A percentile compares a stretch with the other conserved stretches of the same genome.
Conservation (phyloP, 2,797 vertebrate species). For the Myotis myotis region DNA sequence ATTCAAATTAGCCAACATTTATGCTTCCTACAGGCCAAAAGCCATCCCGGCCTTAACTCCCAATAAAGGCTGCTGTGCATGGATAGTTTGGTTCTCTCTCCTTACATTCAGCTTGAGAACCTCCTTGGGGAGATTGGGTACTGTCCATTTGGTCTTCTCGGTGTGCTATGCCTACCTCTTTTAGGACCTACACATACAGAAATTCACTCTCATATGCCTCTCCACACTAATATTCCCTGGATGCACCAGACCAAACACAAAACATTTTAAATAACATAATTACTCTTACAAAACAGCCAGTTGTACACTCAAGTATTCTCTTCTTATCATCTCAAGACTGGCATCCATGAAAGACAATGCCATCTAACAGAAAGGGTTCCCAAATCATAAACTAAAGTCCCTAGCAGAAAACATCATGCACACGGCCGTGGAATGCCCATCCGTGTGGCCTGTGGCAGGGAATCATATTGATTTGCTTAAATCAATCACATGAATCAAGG, state of each 20-base stretch:
- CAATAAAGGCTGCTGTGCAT: not conserved
- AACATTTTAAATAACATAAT: not conserved
- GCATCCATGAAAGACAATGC: not conserved
- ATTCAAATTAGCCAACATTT: not conserved
- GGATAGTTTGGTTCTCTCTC: not conserved
- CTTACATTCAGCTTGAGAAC: not conserved
- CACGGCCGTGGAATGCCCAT: accelerated
- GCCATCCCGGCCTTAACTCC: too few relatives aligned
- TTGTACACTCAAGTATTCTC: not conserved
- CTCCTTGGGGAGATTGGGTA: not conserved
- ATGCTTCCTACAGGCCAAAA: not conserved
- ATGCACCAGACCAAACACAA: not conserved
- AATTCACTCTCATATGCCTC: not conserved
- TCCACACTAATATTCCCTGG: not conserved
- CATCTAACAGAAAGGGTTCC: not conserved
- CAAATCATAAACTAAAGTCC: not conserved
- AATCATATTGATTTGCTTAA: not conserved
- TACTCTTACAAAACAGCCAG: not conserved
- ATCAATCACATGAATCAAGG: not conserved
- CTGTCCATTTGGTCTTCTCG: not conserved
- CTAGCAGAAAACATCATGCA: not conserved
- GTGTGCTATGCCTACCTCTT: not conserved
- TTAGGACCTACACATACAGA: not conserved
- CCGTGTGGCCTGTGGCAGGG: not conserved
- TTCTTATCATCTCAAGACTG: not conserved